A percentile compares a stretch with the other conserved stretches of the same genome.
phyloP scores from a whole-genome alignment of 2,888 invertebrate genomes.

The Orchesella flavescens region DNA sequence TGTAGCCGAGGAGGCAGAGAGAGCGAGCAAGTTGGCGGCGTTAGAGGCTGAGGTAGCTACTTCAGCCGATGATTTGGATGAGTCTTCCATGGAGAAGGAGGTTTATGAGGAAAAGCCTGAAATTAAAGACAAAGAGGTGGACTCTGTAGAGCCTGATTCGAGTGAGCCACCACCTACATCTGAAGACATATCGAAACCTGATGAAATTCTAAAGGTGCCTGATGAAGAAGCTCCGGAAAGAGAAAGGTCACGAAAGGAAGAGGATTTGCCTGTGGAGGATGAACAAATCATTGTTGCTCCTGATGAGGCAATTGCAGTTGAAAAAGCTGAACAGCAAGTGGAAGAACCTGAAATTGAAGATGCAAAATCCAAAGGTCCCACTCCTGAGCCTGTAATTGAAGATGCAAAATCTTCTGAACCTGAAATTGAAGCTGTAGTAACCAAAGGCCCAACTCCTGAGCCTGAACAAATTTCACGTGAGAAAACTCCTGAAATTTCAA shows the following conservation, averaged over 20 bases:
- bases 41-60: conserved; percentile 18
- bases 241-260: conserved; percentile 67
- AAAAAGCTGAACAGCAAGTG: conserved; percentile 70
- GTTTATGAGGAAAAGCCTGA: conserved; percentile 65
- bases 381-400: conserved; percentile 7
- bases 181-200: conserved; percentile 56
- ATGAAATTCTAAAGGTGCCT: conserved; percentile 57
- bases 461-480: neutral
- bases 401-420: too few relatives aligned
- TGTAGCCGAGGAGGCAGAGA: conserved; percentile 53
- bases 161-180: conserved; percentile 43
- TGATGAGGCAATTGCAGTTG: conserved; percentile 68
- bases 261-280: conserved; percentile 38
- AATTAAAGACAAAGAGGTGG: conserved; percentile 61
- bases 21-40: conserved; percentile 32
- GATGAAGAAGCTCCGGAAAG: conserved; percentile 71
- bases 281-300: conserved; percentile 47
- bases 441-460: conserved; percentile 51
- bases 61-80: conserved; percentile 38
- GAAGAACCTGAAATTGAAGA: conserved; percentile 57
- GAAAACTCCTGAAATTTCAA: conserved; percentile 10
- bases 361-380: too few relatives aligned
- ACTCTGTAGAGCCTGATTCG: conserved; percentile 67
- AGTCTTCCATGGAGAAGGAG: conserved; percentile 56
- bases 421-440: too few relatives aligned